A percentile compares a stretch with the other conserved stretches of the same genome.
These are phyloP conservation scores for Arbacia lixula DNA, from an alignment of 53 echinoderm and acorn worm species.

Conservation along the genomic window DNA sequence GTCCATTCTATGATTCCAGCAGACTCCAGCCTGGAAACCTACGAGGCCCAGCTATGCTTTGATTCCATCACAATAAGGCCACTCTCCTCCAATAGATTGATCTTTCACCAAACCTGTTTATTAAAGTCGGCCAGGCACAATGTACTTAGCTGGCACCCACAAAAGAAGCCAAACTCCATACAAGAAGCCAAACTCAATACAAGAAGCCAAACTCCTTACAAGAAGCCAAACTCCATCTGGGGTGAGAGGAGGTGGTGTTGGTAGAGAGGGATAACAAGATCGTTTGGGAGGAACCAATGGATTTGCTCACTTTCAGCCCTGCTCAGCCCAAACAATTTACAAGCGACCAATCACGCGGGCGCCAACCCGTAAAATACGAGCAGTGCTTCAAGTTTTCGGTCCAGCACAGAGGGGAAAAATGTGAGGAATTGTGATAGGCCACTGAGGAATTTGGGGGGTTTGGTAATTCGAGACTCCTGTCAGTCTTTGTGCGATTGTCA, in stretches of 20 bases:
- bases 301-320: slow-evolving; percentile 4
- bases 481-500: slow-evolving; percentile 35
- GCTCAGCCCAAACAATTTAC: slow-evolving; percentile 24
- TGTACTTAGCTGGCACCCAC: background rate
- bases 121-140: too few relatives aligned
- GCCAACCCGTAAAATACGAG: too few relatives aligned
- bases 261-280: background rate
- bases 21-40: too few relatives aligned
- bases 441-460: background rate
- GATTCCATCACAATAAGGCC: too few relatives aligned
- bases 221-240: background rate
- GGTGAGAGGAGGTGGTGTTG: background rate
- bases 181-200: too few relatives aligned
- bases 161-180: background rate
- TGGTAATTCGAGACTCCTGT: slow-evolving; percentile 30
- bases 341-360: slow-evolving; percentile 12
- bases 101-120: slow-evolving; percentile 25
- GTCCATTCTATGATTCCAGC: too few relatives aligned
- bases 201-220: background rate
- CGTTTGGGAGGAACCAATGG: slow-evolving; percentile 23
- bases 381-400: too few relatives aligned
- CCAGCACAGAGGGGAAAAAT: slow-evolving; percentile 27
- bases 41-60: too few relatives aligned
- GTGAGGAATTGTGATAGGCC: slow-evolving; percentile 28
- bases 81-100: slow-evolving; percentile 31